These are phyloP conservation scores for Meda fulgida DNA, from an alignment of 2,797 vertebrate species.

Conservation along the genomic window DNA sequence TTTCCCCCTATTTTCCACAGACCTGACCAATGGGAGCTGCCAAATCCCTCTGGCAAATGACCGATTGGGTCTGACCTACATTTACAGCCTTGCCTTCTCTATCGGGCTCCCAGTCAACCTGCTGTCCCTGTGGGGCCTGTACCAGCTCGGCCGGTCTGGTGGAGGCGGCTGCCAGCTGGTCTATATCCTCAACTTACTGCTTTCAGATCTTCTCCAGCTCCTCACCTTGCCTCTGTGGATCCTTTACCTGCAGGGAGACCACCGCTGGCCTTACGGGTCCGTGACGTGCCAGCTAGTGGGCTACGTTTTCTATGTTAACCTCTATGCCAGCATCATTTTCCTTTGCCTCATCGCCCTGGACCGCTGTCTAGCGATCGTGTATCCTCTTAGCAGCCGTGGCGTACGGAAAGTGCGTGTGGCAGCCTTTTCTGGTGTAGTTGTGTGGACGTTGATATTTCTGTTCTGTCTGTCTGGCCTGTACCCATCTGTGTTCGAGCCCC, in stretches of 20 bases:
- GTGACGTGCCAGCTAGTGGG: constrained; percentile 79
- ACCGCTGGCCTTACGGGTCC: constrained; percentile 74
- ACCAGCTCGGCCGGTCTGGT: constrained; percentile 76
- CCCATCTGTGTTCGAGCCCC: constrained; percentile 76
- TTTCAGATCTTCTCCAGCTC: constrained; percentile 82
- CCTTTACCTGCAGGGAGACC: constrained; percentile 74
- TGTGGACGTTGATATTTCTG: constrained; percentile 79
- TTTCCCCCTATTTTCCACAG: constrained; percentile 46
- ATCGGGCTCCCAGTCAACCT: constrained; percentile 83
- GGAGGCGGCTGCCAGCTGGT: constrained; percentile 78
- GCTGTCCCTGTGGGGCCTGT: constrained; percentile 81
- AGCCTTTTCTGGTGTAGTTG: constrained; percentile 65
- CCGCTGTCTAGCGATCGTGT: constrained; percentile 81
- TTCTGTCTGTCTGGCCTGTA: constrained; percentile 79
- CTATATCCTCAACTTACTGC: constrained; percentile 81
- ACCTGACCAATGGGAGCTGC: constrained; percentile 78
- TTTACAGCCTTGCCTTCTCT: constrained; percentile 80
- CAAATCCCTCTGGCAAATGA: constrained; percentile 77
- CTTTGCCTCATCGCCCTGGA: constrained; percentile 81
- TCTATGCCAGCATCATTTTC: constrained; percentile 82
- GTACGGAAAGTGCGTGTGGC: constrained; percentile 76
- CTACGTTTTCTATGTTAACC: constrained; percentile 81
- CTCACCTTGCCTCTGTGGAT: constrained; percentile 83
- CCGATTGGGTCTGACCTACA: constrained; percentile 75
- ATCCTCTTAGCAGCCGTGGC: constrained; percentile 78